Evolutionary conservation across 2,888 invertebrate species (phyloP).

Genomic region (Tetragnatha montana): DNA sequence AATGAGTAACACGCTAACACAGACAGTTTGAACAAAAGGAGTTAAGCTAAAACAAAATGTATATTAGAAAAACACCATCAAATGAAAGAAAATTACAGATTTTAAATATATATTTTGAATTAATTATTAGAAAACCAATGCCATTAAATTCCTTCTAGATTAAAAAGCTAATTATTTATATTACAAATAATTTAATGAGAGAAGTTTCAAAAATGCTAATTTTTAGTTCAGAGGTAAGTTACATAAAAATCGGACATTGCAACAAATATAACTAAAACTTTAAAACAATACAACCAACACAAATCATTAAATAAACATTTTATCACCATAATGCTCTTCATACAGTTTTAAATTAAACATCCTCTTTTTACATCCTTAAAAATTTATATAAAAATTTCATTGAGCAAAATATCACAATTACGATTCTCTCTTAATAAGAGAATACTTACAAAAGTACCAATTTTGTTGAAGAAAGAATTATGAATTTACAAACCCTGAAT

Average conservation of each 20-base stretch:
- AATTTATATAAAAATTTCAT: conserved; percentile 37
- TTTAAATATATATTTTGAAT: background rate
- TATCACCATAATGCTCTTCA: conserved; percentile 23
- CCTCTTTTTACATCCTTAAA: conserved; percentile 20
- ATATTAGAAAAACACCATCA: background rate
- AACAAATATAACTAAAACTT: conserved; percentile 43
- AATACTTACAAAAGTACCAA: background rate
- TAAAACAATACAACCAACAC: conserved; percentile 25
- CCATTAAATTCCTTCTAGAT: no score
- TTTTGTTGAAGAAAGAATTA: background rate
- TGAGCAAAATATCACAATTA: conserved; percentile 69
- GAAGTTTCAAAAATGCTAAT: background rate
- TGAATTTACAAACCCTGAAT: background rate
- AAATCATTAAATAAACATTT: conserved; percentile 62
- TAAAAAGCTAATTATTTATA: background rate
- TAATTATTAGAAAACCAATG: no score
- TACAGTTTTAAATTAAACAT: background rate
- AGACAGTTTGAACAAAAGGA: conserved; percentile 12
- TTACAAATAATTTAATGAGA: background rate
- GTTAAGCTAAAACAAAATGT: background rate
- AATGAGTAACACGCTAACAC: conserved; percentile 6
- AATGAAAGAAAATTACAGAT: background rate
- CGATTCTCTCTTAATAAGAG: background rate
- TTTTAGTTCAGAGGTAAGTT: background rate
- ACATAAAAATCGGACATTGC: background rate